These are phyloP conservation scores for Eriosoma lanigerum DNA, from an alignment of 1,140 invertebrate species.

Conservation along the genomic window DNA sequence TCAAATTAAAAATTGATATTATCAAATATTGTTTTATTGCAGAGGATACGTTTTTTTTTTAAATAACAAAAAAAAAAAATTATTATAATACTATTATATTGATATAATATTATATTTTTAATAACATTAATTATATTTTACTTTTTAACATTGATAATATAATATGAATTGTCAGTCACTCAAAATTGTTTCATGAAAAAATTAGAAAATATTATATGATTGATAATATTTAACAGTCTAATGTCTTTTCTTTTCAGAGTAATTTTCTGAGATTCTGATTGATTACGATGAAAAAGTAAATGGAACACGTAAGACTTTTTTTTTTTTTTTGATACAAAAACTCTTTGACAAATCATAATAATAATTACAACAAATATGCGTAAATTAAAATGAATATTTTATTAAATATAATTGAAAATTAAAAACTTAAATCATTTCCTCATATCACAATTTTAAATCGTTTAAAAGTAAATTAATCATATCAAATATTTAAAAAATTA, in stretches of 20 bases:
- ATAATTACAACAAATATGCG: too few relatives aligned
- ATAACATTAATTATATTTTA: not conserved
- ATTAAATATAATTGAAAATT: too few relatives aligned
- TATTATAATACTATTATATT: not conserved
- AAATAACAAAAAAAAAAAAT: too few relatives aligned
- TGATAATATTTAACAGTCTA: not conserved
- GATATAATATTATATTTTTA: not conserved
- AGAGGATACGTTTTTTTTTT: too few relatives aligned
- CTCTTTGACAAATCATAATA: not conserved
- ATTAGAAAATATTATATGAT: slow-evolving; percentile 10
- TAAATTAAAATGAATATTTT: too few relatives aligned
- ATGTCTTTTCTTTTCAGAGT: not conserved
- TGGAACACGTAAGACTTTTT: not conserved
- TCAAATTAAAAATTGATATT: too few relatives aligned
- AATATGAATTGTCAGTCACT: not conserved
- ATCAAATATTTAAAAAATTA: too few relatives aligned
- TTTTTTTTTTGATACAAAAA: not conserved
- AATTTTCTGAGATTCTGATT: not conserved
- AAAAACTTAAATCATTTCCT: too few relatives aligned
- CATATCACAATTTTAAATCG: too few relatives aligned
- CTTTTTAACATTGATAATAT: too few relatives aligned
- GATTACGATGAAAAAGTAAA: not conserved
- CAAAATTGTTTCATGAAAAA: not conserved
- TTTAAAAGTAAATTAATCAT: too few relatives aligned
- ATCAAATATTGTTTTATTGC: too few relatives aligned